A percentile compares a stretch with the other conserved stretches of the same genome.
Conservation (phyloP, 2,797 vertebrate genomes). For the Microcaecilia unicolor region DNA sequence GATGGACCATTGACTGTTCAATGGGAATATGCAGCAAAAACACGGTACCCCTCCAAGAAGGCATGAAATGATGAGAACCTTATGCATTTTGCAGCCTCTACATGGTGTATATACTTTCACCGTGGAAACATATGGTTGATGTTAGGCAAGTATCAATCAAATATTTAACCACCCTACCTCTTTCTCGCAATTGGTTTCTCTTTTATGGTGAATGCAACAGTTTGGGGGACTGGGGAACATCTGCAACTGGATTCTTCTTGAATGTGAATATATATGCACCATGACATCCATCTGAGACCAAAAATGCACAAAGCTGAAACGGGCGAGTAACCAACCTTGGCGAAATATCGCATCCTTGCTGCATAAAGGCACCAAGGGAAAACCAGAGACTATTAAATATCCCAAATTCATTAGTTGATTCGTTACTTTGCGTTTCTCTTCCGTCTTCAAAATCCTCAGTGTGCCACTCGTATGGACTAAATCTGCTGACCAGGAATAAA, state of each 20-base stretch:
- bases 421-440: constrained; percentile 94
- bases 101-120: constrained; percentile 62
- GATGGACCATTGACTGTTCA: constrained; percentile 51
- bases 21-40: constrained; percentile 85
- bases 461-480: constrained; percentile 98
- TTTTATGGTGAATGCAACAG: constrained; percentile 7
- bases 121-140: constrained; percentile 28
- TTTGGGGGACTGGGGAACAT: constrained; percentile 6
- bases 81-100: constrained; percentile 66
- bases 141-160: constrained; percentile 21
- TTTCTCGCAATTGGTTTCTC: constrained; percentile 10
- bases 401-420: constrained; percentile 98
- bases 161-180: constrained; percentile 25
- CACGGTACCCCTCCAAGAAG: constrained; percentile 89
- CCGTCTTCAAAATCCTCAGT: constrained; percentile 98
- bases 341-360: constrained; percentile 78
- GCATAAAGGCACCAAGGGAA: constrained; percentile 77
- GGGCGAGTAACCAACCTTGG: constrained; percentile 65
- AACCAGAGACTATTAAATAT: constrained; percentile 99
- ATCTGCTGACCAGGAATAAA: constrained; percentile 98
- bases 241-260: constrained; percentile 18
- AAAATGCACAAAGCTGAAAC: constrained; percentile 71
- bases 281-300: constrained; percentile 47
- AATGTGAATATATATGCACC: constrained; percentile 62
- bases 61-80: constrained; percentile 60